These are phyloP conservation scores for Empidonax alnorum DNA, from an alignment of 2,113 vertebrate species.

Conservation along the genomic window DNA sequence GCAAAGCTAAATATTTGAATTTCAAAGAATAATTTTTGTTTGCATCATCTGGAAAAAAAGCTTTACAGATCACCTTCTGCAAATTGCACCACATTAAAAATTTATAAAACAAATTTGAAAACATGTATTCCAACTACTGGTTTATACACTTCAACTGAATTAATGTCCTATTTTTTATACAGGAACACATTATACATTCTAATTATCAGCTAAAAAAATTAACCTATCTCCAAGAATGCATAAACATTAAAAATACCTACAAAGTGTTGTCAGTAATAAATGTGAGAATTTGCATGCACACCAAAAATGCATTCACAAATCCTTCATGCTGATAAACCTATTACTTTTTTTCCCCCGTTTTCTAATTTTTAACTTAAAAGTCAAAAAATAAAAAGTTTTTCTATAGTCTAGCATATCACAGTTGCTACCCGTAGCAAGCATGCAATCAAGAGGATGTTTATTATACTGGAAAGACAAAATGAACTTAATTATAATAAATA, in stretches of 20 bases:
- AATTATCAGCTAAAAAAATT: background rate
- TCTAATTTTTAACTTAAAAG: background rate
- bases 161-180: background rate
- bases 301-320: background rate
- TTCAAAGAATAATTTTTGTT: slow-evolving; percentile 8
- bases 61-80: background rate
- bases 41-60: background rate
- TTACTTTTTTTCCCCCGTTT: background rate
- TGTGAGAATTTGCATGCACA: background rate
- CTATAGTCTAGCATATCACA: background rate
- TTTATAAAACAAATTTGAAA: background rate
- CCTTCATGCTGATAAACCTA: background rate
- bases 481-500: background rate
- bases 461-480: background rate
- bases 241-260: background rate
- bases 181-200: background rate
- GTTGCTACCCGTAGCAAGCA: background rate
- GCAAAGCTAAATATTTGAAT: slow-evolving; percentile 47
- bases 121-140: background rate
- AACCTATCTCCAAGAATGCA: background rate
- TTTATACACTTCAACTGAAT: slow-evolving; percentile 12
- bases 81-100: background rate
- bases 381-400: background rate
- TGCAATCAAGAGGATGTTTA: background rate
- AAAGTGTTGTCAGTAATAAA: background rate